Base-by-base conservation (phyloP, 2,113 vertebrate genomes). In the Perccottus glenii region DNA sequence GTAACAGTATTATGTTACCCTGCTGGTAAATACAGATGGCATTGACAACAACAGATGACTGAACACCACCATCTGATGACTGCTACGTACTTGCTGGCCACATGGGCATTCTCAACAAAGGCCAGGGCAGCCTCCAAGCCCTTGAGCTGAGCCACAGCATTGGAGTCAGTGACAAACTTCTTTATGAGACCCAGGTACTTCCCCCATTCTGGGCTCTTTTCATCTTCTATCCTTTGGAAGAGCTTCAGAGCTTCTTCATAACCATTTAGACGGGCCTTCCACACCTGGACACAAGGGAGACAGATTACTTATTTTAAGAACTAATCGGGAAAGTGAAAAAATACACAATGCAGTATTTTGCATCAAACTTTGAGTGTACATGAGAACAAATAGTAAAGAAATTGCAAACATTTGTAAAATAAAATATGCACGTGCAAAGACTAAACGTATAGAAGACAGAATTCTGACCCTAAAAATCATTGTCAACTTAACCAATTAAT, bases 111-210 rank as follows among this genome's bases (percentile, higher is more conserved):
- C 90, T 95, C 95, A 49, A 98, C 73, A 61, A 94, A 99, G 55
- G 90, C 93, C 46, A 99, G 91, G 0, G 95, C 95, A 51, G 96
- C 96, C 90, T 99, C 98, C 72, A 99, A 87, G 78, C 98, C 98
- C 91, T 99, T 99, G 47, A 99, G 90, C 61, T 99, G 98, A 90
- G 95, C 97, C 71, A 99, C 94, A 4, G 96, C 97, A 78, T 99
- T 99, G 10, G 97, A 98, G 43, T 99, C 98, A 0, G 95, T 98
- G 68, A 99, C 98, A 92, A 99, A 97, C 84, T 95, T 99, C 90
- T 97, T 99, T 40, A 98, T 92, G 67, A 98, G 88, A 43, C 97
- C 97, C 78, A 99, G 93, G 79, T 94, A 99, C 81, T 97, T 99
- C 51, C 94, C 94, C 97, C 97, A 99, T 85, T 99, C 98, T 0